Conservation (phyloP, 2,113 vertebrate species). For the Copsychus sechellarum region DNA sequence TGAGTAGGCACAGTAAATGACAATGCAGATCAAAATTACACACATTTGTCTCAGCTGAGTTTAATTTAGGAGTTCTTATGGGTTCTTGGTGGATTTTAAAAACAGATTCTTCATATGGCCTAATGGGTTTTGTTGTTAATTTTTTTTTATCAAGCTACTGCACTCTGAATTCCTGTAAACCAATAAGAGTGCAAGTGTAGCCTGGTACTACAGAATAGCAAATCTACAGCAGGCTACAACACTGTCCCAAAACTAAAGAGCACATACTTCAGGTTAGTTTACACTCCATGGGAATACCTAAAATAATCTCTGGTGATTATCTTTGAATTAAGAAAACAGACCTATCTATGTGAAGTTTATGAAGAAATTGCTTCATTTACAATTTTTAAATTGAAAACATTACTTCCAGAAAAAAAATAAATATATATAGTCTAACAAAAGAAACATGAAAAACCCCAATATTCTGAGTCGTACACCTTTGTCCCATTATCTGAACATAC, state of each 20-base stretch:
- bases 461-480: background rate
- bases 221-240: background rate
- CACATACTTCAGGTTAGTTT: background rate
- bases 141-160: background rate
- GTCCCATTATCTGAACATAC: background rate
- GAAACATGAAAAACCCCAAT: background rate
- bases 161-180: background rate
- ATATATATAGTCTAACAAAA: background rate
- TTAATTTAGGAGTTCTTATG: background rate
- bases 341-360: background rate
- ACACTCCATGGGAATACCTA: background rate
- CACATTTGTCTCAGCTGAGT: background rate
- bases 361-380: background rate
- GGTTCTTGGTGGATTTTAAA: background rate
- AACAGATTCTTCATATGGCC: background rate
- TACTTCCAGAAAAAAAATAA: background rate
- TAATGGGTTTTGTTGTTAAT: background rate
- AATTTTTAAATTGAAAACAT: background rate
- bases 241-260: background rate
- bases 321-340: background rate
- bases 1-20: background rate
- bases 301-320: background rate
- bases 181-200: background rate
- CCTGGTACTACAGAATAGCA: background rate
- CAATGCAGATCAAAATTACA: background rate